Conservation (phyloP, 2,888 invertebrate species). For the Hydroisotoma schaefferi region DNA sequence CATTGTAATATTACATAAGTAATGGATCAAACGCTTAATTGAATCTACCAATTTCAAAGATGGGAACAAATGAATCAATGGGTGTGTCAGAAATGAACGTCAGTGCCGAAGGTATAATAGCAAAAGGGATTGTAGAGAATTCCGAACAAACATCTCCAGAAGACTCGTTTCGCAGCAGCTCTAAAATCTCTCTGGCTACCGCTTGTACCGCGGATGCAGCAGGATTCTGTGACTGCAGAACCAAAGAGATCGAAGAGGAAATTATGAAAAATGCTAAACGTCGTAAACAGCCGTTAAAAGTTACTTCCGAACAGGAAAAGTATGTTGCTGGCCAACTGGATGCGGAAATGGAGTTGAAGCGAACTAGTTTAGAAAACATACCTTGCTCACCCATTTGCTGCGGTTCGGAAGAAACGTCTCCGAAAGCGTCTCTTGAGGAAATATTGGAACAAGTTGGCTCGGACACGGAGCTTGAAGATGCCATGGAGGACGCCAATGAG, state of each 20-base stretch:
- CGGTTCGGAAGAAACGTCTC: slow-evolving; percentile 3
- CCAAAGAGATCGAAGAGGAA: too few relatives aligned
- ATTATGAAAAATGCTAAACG: too few relatives aligned
- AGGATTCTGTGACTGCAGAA: background rate
- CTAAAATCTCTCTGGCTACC: slow-evolving; percentile 11
- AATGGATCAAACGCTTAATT: too few relatives aligned
- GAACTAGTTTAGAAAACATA: too few relatives aligned
- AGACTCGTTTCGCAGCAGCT: slow-evolving; percentile 9
- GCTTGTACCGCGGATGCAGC: too few relatives aligned
- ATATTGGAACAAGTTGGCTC: slow-evolving; percentile 11
- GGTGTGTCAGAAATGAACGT: slow-evolving; percentile 27
- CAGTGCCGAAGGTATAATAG: slow-evolving; percentile 22
- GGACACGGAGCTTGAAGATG: slow-evolving; percentile 13
- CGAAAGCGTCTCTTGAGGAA: slow-evolving; percentile 1
- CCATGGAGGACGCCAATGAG: slow-evolving; percentile 11
- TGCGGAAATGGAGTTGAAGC: too few relatives aligned
- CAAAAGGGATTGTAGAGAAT: slow-evolving; percentile 5
- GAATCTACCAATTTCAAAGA: too few relatives aligned
- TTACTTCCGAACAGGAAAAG: too few relatives aligned
- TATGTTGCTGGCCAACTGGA: too few relatives aligned
- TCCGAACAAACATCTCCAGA: background rate
- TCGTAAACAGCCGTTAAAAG: too few relatives aligned
- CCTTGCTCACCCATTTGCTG: slow-evolving; percentile 21
- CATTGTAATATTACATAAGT: too few relatives aligned
- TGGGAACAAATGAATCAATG: slow-evolving; percentile 20